phyloP scores from a whole-genome alignment of 1,140 invertebrate genomes.

The Dreissena rostriformis region DNA sequence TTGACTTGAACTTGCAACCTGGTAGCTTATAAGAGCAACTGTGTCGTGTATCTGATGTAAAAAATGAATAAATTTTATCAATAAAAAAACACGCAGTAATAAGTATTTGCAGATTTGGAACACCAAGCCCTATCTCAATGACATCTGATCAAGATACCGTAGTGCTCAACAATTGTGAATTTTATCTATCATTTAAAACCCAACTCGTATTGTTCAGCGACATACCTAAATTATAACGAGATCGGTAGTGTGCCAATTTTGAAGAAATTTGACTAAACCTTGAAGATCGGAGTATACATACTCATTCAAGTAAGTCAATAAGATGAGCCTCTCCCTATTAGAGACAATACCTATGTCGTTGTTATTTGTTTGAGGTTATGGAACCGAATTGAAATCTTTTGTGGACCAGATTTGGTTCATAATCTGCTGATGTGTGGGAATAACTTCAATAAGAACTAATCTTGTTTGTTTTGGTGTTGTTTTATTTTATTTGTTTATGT shows the following conservation, averaged over 20 bases:
- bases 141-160: slow-evolving; percentile 47
- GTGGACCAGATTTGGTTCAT: no score
- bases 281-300: slow-evolving; percentile 7
- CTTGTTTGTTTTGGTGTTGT: no score
- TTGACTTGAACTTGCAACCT: neutral
- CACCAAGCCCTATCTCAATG: slow-evolving; percentile 23
- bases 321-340: no score
- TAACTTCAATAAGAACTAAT: no score
- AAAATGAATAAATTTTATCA: neutral
- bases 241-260: slow-evolving; percentile 55
- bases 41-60: neutral
- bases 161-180: slow-evolving; percentile 39
- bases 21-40: neutral
- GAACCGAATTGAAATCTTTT: no score
- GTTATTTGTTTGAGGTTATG: no score
- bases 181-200: slow-evolving; percentile 49
- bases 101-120: neutral
- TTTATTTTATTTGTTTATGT: no score
- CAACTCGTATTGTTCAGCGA: slow-evolving; percentile 36
- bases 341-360: no score
- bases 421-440: no score
- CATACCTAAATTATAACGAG: slow-evolving; percentile 42
- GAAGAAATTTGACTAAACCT: slow-evolving; percentile 40
- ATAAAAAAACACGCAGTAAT: neutral
- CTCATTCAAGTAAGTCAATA: neutral